phyloP scores from a whole-genome alignment of 1,140 invertebrate species.

The Sarcophaga bullata region DNA sequence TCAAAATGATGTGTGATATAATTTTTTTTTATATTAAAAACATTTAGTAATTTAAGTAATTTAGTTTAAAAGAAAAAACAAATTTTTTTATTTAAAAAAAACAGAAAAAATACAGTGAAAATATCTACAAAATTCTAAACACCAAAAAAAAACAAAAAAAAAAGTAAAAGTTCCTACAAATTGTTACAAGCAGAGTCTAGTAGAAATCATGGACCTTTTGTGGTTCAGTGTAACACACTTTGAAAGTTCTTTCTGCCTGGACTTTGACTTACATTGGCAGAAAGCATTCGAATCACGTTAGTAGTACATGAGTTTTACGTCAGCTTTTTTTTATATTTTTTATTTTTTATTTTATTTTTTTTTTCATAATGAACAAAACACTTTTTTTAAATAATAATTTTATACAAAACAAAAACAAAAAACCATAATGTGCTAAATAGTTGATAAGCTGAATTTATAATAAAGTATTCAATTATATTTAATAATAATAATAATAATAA shows the following conservation, averaged over 20 bases:
- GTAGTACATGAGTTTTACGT: slow-evolving; percentile 6
- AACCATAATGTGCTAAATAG: not conserved
- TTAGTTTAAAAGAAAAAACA: too few relatives aligned
- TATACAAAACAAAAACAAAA: too few relatives aligned
- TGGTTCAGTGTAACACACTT: not conserved
- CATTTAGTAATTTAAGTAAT: too few relatives aligned
- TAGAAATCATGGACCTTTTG: not conserved
- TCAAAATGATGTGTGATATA: slow-evolving; percentile 23
- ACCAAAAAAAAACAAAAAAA: not conserved
- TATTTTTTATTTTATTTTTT: not conserved
- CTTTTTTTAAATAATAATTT: not conserved
- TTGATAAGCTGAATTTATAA: not conserved
- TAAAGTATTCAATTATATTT: not conserved
- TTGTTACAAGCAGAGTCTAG: not conserved
- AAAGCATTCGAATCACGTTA: not conserved
- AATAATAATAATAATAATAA: not conserved
- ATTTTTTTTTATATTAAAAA: not conserved
- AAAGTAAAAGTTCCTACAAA: not conserved
- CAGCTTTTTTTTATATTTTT: not conserved
- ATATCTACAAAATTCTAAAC: too few relatives aligned
- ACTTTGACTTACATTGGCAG: not conserved
- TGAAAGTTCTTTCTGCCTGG: not conserved
- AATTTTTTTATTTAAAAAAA: too few relatives aligned
- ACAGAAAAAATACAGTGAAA: too few relatives aligned
- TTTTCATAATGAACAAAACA: not conserved